These are phyloP conservation scores for Sebastes cheni DNA, from an alignment of 2,797 vertebrate genomes.

Conservation along the genomic window DNA sequence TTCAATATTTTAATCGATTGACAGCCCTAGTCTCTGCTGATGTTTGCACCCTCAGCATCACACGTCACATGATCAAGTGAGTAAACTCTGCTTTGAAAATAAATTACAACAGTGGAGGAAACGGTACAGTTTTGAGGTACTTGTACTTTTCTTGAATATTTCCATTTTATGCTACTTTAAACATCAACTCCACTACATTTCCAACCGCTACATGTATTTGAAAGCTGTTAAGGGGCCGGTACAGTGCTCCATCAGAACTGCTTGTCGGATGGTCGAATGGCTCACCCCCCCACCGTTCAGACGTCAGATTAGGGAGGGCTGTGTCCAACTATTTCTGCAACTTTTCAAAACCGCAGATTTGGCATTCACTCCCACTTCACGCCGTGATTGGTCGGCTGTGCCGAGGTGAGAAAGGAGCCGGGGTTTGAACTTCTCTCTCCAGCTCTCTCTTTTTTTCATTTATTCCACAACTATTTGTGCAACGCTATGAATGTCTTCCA, in stretches of 20 bases:
- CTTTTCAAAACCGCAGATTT: not conserved
- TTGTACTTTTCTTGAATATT: not conserved
- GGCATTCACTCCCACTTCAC: not conserved
- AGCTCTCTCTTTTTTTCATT: not conserved
- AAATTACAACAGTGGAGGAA: not conserved
- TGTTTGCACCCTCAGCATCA: not conserved
- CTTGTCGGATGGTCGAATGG: not conserved
- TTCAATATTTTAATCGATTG: too few relatives aligned
- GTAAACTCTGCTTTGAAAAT: not conserved
- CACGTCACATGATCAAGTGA: not conserved
- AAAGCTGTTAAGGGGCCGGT: not conserved
- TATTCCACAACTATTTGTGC: not conserved
- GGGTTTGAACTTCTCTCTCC: not conserved
- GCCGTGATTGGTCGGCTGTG: not conserved
- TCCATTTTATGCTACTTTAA: not conserved
- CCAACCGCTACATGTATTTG: not conserved
- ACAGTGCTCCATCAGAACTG: not conserved
- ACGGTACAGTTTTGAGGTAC: not conserved
- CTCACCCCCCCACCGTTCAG: not conserved
- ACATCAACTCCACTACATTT: not conserved
- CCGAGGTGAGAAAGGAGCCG: not conserved
- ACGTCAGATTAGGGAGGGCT: not conserved
- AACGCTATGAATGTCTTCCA: not conserved
- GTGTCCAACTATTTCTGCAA: not conserved
- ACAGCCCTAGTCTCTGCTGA: not conserved